These are phyloP conservation scores for Eubasilissa regina DNA, from an alignment of 1,140 invertebrate genomes.

Conservation along the genomic window DNA sequence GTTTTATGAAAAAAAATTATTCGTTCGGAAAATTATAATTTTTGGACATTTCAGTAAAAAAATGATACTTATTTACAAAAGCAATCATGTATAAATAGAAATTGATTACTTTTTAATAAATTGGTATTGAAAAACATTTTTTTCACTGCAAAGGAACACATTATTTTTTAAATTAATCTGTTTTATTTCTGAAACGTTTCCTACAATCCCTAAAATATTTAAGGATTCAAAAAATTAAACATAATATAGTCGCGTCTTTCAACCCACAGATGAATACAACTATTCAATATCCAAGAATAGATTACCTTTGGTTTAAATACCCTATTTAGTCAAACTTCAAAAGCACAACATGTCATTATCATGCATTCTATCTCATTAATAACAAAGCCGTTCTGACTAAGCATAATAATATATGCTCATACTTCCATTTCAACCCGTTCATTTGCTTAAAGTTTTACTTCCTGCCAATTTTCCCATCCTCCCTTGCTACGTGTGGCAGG, in stretches of 20 bases:
- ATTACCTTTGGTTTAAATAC: background rate
- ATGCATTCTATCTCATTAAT: background rate
- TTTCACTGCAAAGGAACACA: no score
- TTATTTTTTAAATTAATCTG: no score
- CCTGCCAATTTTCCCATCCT: background rate
- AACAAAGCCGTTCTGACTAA: background rate
- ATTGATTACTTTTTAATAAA: no score
- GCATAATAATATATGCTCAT: background rate
- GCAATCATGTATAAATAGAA: no score
- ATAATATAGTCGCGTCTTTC: background rate
- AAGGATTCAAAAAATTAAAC: no score
- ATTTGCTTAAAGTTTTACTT: conserved; percentile 4
- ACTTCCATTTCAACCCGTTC: background rate
- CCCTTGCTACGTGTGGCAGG: background rate
- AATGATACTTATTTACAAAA: no score
- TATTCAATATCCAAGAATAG: background rate
- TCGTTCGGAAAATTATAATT: no score
- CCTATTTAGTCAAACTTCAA: background rate
- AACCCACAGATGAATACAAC: background rate
- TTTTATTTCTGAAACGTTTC: no score
- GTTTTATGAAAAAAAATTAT: no score
- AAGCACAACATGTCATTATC: conserved; percentile 13
- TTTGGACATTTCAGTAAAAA: no score
- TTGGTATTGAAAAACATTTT: no score
- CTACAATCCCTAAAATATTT: no score